Evolutionary conservation across 2,797 vertebrate species (phyloP).

Genomic region (Macropus fuliginosus): DNA sequence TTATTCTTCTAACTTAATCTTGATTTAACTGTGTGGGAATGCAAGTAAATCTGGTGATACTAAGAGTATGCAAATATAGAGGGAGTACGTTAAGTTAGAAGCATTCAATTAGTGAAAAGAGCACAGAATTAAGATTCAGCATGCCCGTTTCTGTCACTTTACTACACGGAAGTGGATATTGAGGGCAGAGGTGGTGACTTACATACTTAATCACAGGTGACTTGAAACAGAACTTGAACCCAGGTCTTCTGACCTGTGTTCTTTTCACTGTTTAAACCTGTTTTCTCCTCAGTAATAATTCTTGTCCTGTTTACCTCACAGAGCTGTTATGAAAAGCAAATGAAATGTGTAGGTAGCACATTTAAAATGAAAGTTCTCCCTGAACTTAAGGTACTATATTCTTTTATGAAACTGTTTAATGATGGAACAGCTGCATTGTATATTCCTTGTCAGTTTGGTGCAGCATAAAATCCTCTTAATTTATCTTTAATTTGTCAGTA

Average conservation of each 20-base stretch:
- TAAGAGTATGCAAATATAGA: not conserved
- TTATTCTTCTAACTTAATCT: not conserved
- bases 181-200: not conserved
- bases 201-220: not conserved
- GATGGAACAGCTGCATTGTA: not conserved
- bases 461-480: not conserved
- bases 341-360: not conserved
- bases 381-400: not conserved
- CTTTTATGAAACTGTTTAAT: not conserved
- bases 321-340: not conserved
- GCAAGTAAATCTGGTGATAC: not conserved
- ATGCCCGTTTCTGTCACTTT: not conserved
- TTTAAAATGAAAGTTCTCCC: not conserved
- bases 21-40: not conserved
- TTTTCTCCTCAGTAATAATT: not conserved
- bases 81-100: not conserved
- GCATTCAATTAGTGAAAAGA: not conserved
- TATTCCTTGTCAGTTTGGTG: not conserved
- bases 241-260: not conserved
- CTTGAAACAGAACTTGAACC: not conserved
- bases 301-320: not conserved
- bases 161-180: not conserved
- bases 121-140: not conserved
- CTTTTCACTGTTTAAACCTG: not conserved
- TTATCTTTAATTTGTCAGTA: not conserved